phyloP scores from a whole-genome alignment of 2,888 invertebrate species.

The Ornithoptera priamus region DNA sequence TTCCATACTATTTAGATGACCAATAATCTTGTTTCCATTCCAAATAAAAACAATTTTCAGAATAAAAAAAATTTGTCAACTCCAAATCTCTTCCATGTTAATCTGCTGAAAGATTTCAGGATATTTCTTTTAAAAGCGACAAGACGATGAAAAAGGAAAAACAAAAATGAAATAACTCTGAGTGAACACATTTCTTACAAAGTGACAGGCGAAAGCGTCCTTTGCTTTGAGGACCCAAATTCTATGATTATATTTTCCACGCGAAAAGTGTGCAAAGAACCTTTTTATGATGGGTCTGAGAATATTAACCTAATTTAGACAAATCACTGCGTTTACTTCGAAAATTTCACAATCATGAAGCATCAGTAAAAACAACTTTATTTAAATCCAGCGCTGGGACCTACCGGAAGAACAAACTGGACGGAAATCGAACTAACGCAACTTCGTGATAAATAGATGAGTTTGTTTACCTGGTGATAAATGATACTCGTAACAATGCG shows the following conservation, averaged over 20 bases:
- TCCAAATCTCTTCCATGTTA: no score
- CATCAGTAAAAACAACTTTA: no score
- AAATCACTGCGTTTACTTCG: not conserved
- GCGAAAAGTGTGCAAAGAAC: not conserved
- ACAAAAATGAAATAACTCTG: not conserved
- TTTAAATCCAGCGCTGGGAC: not conserved
- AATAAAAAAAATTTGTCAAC: no score
- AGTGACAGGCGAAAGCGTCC: not conserved
- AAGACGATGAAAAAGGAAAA: no score
- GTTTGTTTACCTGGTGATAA: no score
- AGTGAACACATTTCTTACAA: conserved; percentile 1
- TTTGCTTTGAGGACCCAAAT: not conserved
- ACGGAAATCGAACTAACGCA: not conserved
- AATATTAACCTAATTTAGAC: not conserved
- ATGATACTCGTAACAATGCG: no score
- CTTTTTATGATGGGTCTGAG: not conserved
- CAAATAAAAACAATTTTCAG: no score
- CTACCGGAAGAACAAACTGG: not conserved
- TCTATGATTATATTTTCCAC: conserved; percentile 2
- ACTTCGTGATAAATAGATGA: not conserved
- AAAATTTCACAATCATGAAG: not conserved
- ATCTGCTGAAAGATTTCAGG: no score
- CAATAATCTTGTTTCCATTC: no score
- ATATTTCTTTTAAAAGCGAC: no score
- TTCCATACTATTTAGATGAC: no score